These are phyloP conservation scores for Globodera rostochiensis DNA, from an alignment of 1,140 invertebrate species.

Conservation along the genomic window DNA sequence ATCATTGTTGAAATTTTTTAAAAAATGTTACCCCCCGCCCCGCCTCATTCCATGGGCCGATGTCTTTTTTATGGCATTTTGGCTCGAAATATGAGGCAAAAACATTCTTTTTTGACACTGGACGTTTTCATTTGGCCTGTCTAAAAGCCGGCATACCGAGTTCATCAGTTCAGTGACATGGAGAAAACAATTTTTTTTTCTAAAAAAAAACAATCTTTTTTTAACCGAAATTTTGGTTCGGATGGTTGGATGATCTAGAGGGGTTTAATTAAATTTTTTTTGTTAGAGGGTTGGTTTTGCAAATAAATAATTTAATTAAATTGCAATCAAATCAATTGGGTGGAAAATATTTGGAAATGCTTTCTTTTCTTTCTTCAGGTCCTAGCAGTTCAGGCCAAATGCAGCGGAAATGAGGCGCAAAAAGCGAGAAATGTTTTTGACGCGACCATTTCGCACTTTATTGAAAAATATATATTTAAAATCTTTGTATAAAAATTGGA, in stretches of 20 bases:
- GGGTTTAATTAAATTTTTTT: too few relatives aligned
- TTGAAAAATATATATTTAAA: background rate
- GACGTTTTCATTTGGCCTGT: background rate
- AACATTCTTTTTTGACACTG: background rate
- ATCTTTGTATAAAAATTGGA: background rate
- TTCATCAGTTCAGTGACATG: slow-evolving; percentile 7
- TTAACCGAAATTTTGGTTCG: too few relatives aligned
- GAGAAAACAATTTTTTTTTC: background rate
- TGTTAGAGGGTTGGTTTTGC: background rate
- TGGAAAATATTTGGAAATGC: too few relatives aligned
- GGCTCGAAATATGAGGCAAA: slow-evolving; percentile 4
- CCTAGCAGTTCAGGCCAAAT: background rate
- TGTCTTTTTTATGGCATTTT: background rate
- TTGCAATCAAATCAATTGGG: too few relatives aligned
- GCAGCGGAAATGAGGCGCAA: background rate
- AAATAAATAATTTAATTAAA: too few relatives aligned
- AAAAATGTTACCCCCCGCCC: too few relatives aligned
- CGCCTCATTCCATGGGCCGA: background rate
- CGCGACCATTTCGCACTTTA: background rate
- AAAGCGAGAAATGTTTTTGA: background rate
- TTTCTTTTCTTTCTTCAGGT: background rate
- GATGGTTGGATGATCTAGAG: too few relatives aligned
- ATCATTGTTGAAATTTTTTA: too few relatives aligned
- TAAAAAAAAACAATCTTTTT: too few relatives aligned
- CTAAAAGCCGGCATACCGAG: background rate